Conservation (phyloP, 1,140 invertebrate species). For the Tetramorium parvispinum region DNA sequence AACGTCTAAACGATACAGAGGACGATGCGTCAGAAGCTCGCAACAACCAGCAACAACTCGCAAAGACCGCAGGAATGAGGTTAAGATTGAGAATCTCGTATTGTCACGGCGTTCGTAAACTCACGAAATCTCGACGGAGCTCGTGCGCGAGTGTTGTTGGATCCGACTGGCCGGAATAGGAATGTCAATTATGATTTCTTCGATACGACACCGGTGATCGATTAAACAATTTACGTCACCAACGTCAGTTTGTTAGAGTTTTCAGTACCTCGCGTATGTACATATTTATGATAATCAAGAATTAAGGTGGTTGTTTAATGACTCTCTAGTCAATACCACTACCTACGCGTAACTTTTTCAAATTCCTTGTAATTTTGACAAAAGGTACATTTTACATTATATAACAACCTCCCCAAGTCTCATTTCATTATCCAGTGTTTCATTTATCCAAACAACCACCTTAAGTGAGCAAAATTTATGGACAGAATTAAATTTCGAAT, state of each 20-base stretch:
- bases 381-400: no score
- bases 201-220: slow-evolving; percentile 19
- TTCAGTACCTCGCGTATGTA: neutral
- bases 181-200: no score
- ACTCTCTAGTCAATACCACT: no score
- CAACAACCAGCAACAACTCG: no score
- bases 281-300: neutral
- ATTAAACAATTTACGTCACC: slow-evolving; percentile 50
- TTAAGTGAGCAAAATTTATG: neutral
- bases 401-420: no score
- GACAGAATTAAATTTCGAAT: slow-evolving; percentile 7
- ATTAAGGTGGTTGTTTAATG: no score
- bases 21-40: neutral
- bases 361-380: no score
- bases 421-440: no score
- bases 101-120: neutral
- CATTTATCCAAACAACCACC: no score
- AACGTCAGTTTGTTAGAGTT: neutral
- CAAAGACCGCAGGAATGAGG: neutral
- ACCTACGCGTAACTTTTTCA: no score
- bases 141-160: no score
- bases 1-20: neutral
- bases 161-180: no score
- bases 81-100: neutral
- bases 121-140: neutral